These are phyloP conservation scores for Sylvilagus bachmani DNA, from an alignment of 2,113 vertebrate species.

Conservation along the genomic window DNA sequence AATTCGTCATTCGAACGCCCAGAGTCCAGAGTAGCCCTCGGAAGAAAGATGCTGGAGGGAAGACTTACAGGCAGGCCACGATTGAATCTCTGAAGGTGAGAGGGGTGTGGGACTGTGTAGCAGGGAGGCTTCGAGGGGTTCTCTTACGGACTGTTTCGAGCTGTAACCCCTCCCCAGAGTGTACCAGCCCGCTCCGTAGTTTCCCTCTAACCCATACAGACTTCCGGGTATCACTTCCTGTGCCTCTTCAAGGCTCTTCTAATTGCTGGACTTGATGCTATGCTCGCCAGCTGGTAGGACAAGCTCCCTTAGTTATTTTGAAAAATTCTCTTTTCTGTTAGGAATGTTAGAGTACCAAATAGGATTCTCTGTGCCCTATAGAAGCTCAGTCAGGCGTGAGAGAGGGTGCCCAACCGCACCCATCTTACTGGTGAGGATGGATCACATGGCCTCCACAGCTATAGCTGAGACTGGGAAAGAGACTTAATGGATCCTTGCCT, in stretches of 20 bases:
- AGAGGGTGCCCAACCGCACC: not conserved
- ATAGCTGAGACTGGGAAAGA: not conserved
- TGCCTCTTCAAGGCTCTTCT: not conserved
- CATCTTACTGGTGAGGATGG: not conserved
- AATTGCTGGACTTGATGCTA: not conserved
- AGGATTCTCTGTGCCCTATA: not conserved
- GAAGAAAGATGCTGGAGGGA: constrained; percentile 80
- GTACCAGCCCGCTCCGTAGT: not conserved
- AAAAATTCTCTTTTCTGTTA: constrained; percentile 5
- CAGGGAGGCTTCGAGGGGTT: not conserved
- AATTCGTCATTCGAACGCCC: constrained; percentile 91
- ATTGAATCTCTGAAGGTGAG: constrained; percentile 96
- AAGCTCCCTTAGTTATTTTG: not conserved
- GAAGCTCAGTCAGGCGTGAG: not conserved
- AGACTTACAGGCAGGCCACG: constrained; percentile 93
- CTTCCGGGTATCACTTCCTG: not conserved
- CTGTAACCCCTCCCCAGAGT: not conserved
- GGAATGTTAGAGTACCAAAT: constrained; percentile 16
- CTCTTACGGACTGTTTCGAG: not conserved
- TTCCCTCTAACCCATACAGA: not conserved
- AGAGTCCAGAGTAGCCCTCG: constrained; percentile 82
- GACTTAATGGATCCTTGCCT: not conserved
- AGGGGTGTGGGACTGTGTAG: not conserved
- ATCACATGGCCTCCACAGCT: not conserved
- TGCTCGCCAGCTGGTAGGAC: not conserved